Evolutionary conservation across 2,888 invertebrate species (phyloP), one percentile per base, ranked within the genome.

Genomic region (Pachymerium ferrugineum): DNA sequence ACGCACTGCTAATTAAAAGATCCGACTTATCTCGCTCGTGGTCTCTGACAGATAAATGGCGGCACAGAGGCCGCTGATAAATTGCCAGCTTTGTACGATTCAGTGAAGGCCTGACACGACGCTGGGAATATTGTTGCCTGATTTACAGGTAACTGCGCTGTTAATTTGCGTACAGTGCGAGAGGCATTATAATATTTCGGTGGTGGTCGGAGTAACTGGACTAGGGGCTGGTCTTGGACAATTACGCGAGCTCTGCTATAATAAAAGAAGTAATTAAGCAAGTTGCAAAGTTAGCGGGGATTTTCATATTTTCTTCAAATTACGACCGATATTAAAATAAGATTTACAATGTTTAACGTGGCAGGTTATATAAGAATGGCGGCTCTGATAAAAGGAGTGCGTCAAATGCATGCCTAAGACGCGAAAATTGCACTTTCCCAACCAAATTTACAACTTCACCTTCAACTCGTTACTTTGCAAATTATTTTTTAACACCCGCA

Each of bases 31-130:
- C 71, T 71, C 33, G 38, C 31, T 31, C 71, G 28, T 71, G 71
- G 31, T 71, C 38, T 28, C 38, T 71, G 71, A 71, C 71, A 71
- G 71, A 71, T 71, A 71, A 71, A 71, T 71, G 69, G 69, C 30
- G 33, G 31, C 30, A 16, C 31, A 33, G 29, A 31, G 30, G 69
- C 31, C 69, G 33, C 31, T 31, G 30, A 69, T 31, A 69, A 31
- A 31, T 30, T 30, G 31, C 33, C 33, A 33, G 30, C 69, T 69
- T 69, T 69, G 69, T 33, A 31, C 69, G 30, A 33, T 33, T 69
- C 69, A 69, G 69, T 69, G 31, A 62, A 62, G 62, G 62, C 62
- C 62, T 62, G 62, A 62, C 62, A 62, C 62, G 62, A 62, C 62
- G 62, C 14, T 62, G 62, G 62, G 62, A 62, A 62, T 62, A 62